These are phyloP conservation scores for Pangasius mekongensis DNA, from an alignment of 2,797 vertebrate genomes.

Conservation along the genomic window DNA sequence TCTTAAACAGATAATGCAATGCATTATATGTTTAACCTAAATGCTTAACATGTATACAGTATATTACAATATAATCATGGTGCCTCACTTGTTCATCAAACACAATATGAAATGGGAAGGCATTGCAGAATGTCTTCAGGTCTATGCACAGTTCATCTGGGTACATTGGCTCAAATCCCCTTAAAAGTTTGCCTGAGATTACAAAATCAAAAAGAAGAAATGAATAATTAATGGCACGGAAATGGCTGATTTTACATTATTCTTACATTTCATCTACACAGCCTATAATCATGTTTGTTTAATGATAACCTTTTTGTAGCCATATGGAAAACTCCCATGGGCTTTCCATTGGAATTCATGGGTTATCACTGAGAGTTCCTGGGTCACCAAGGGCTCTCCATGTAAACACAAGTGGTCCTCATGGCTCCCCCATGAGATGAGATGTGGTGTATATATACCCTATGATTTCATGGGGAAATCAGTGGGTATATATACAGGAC, in stretches of 20 bases:
- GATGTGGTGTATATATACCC: background rate
- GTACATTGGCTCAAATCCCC: conserved; percentile 56
- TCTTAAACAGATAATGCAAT: background rate
- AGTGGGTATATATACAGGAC: background rate
- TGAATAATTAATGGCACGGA: too few species aligned
- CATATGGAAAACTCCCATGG: background rate
- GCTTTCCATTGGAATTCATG: background rate
- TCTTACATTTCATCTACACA: background rate
- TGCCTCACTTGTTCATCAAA: conserved; percentile 76
- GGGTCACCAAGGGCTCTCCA: background rate
- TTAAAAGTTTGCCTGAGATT: background rate
- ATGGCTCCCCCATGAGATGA: background rate
- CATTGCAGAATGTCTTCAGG: conserved; percentile 73
- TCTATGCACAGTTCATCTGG: conserved; percentile 76
- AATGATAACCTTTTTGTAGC: background rate
- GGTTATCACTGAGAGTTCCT: background rate
- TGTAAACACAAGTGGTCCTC: background rate
- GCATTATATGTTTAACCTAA: background rate
- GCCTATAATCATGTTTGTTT: background rate
- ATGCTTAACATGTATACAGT: too few species aligned
- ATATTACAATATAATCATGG: background rate
- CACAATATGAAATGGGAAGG: conserved; percentile 78
- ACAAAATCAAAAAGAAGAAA: background rate
- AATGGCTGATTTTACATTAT: background rate
- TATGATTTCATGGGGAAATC: background rate